A percentile compares a stretch with the other conserved stretches of the same genome.
Evolutionary conservation across 2,888 invertebrate genomes (phyloP).

Genomic region (Frankliniella fusca): DNA sequence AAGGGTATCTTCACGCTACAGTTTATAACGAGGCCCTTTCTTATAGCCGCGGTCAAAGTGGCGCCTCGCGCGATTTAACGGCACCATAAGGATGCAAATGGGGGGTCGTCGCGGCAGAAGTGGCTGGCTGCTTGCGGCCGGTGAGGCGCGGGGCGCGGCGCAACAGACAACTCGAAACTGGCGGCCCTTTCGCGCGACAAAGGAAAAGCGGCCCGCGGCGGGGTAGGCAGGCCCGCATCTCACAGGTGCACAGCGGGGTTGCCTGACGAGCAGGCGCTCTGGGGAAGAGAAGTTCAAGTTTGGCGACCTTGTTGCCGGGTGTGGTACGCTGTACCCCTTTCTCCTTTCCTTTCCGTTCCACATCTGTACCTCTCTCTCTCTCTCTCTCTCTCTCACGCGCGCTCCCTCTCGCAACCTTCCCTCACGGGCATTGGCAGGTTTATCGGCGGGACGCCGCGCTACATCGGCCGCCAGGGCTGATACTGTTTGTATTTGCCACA

Average conservation of each 20-base stretch:
- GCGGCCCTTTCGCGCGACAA: neutral
- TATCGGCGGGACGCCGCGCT: neutral
- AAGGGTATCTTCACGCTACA: neutral
- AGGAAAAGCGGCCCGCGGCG: neutral
- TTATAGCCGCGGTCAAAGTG: neutral
- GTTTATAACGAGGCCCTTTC: neutral
- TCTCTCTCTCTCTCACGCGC: constrained; percentile 8
- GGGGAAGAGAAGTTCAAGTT: neutral
- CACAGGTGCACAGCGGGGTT: neutral
- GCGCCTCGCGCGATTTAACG: neutral
- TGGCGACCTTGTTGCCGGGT: neutral
- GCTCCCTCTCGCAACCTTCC: neutral
- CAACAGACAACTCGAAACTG: neutral
- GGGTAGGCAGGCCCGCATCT: neutral
- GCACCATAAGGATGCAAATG: neutral
- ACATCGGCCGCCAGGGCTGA: neutral
- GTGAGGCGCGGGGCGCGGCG: neutral
- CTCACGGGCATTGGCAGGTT: neutral
- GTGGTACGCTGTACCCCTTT: neutral
- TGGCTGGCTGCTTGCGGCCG: neutral
- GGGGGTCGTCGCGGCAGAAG: neutral
- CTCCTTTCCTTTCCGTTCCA: neutral
- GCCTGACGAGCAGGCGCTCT: neutral
- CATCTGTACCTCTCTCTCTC: constrained; percentile 6
- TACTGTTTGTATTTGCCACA: neutral